phyloP scores from a whole-genome alignment of 2,113 vertebrate species.

The Uria lomvia region DNA sequence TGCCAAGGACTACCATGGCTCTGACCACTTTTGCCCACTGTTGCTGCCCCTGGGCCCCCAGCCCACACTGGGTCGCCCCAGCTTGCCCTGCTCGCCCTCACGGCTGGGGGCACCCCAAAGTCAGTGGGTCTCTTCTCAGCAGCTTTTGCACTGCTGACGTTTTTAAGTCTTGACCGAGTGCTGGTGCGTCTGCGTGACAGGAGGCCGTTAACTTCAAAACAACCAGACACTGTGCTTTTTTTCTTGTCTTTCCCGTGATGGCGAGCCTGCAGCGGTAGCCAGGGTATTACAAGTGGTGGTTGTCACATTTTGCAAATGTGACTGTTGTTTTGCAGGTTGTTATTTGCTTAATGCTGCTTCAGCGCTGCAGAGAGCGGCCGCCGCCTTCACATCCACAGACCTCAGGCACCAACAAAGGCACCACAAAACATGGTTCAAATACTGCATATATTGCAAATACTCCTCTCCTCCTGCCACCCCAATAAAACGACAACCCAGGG shows the following conservation, averaged over 20 bases:
- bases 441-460: not conserved
- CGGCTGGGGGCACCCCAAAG: rapidly evolving
- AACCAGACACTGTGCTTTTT: not conserved
- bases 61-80: rapidly evolving
- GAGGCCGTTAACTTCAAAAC: not conserved
- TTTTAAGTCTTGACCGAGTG: too few species aligned
- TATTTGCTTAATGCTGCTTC: not conserved
- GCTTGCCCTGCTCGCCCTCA: not conserved
- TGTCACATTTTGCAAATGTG: not conserved
- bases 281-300: not conserved
- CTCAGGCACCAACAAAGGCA: not conserved
- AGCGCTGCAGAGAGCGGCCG: not conserved
- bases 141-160: rapidly evolving
- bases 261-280: not conserved
- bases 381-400: not conserved
- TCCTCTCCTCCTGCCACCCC: not conserved
- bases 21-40: not conserved
- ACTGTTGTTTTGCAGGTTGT: not conserved
- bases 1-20: rapidly evolving
- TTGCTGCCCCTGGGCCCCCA: rapidly evolving
- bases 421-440: not conserved
- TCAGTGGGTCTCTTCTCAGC: rapidly evolving
- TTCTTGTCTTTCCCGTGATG: not conserved
- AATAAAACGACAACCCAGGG: not conserved
- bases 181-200: not conserved